Conservation (phyloP, 2,797 vertebrate genomes). For the Varecia variegata region DNA sequence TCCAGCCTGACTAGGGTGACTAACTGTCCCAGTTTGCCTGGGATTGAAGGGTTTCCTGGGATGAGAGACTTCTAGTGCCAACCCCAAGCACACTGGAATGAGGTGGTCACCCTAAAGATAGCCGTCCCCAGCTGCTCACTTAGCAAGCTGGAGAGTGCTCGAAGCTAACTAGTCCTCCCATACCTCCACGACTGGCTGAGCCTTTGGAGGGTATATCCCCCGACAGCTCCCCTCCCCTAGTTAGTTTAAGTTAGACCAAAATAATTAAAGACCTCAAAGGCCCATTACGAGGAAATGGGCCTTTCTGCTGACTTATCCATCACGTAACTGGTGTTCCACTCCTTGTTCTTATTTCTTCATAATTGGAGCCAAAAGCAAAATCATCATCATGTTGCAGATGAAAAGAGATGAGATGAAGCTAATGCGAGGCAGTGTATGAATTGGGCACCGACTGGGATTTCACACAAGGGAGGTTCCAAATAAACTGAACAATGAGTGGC, state of each 20-base stretch:
- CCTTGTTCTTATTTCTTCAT: conserved; percentile 69
- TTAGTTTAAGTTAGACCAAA: conserved; percentile 37
- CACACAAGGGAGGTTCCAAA: not conserved
- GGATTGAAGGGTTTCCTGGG: not conserved
- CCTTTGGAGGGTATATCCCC: not conserved
- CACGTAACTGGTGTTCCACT: conserved; percentile 46
- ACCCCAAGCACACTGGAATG: not conserved
- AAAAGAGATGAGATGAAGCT: conserved; percentile 14
- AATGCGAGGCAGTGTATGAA: not conserved
- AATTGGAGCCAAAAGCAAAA: conserved; percentile 71
- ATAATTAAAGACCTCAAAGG: conserved; percentile 64
- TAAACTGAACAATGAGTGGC: not conserved
- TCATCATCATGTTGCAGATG: not conserved
- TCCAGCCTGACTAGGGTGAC: not conserved
- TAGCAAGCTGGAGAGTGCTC: not conserved
- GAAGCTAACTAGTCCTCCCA: not conserved
- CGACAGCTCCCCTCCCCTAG: not conserved
- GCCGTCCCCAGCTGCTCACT: not conserved
- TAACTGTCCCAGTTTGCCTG: not conserved
- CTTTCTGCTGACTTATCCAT: conserved; percentile 61
- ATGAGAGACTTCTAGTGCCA: not conserved
- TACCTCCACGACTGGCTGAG: not conserved
- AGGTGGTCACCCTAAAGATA: not conserved
- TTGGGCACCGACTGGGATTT: not conserved
- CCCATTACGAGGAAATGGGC: conserved; percentile 54